Evolutionary conservation across 2,113 vertebrate species (phyloP), one percentile per base, ranked within the genome.

Genomic region (Bathybates hornii): DNA sequence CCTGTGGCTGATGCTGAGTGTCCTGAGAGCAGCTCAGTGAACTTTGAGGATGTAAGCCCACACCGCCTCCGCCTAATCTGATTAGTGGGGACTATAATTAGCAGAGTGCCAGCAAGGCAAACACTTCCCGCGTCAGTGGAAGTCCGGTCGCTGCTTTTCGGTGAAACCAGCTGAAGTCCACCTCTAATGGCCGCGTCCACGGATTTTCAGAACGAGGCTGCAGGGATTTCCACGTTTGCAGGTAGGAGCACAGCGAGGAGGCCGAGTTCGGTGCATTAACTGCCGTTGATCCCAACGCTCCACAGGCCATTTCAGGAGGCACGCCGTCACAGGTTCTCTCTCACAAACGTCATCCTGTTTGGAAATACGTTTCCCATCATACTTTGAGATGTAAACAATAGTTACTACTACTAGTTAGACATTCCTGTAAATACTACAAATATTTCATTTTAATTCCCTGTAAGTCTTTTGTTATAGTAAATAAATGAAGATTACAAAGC

Each of bases 51-150:
- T 52, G 17, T 8, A n/a, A 78, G 45, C 17, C 17, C 73, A 6
- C 73, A 13, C 16, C 4, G 27, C 45, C 73, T 78, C 17, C 3
- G 4, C 24, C 45, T 87, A 90, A 94, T 93, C 94, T 91, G 38
- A 82, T 94, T 93, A 86, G 76, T 48, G n/a, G 19, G 3, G 71
- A 27, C 89, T 95, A 91, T 91, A 90, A 92, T 89, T 91, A 95
- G 86, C 71, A 12, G 79, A 73, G 52, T 41, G 3, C 24, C 3
- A 50, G 27, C 16, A 13, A 32, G 17, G 6, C 4, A 10, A 78
- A 50, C 6, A 56, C n/a, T 27, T 54, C 21, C 53, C 45, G 19
- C 83, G 6, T 16, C 71, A 82, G 82, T n/a, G 21, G 86, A 76
- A 76, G 79, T 50, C 7, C 1, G 1, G 11, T 71, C 6, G 1